Percentiles rank a stretch among this genome's conserved stretches.
Evolutionary conservation across 2,888 invertebrate genomes (phyloP).

Genomic region (Kryphioiulus occultus): DNA sequence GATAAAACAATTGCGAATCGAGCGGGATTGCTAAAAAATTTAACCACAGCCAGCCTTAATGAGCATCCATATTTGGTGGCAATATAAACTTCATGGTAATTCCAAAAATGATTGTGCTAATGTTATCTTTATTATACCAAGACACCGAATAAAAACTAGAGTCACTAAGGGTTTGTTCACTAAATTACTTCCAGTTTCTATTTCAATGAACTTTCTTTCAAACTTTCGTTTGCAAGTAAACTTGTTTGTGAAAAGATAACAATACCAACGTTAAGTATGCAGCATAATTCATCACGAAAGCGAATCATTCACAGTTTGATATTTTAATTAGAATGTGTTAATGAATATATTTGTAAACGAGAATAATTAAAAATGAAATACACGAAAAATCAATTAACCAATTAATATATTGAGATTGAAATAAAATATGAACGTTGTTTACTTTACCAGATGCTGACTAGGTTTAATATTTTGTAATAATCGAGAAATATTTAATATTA

Average conservation of each 20-base stretch:
- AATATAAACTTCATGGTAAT: not conserved
- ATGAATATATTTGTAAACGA: not conserved
- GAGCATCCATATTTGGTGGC: not conserved
- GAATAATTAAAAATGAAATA: not conserved
- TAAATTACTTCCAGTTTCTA: not conserved
- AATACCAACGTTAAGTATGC: not conserved
- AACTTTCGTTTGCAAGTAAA: not conserved
- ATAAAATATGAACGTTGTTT: too few species aligned
- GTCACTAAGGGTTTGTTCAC: not conserved
- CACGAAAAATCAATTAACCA: too few species aligned
- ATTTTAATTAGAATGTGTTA: not conserved
- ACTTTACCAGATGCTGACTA: too few species aligned
- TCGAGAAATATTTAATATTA: too few species aligned
- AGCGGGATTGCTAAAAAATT: not conserved
- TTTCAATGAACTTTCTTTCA: not conserved
- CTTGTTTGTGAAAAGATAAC: not conserved
- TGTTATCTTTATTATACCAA: not conserved
- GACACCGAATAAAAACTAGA: not conserved
- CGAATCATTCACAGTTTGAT: not conserved
- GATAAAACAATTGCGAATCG: too few species aligned
- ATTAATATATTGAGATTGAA: too few species aligned
- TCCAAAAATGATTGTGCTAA: not conserved
- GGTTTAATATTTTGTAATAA: too few species aligned
- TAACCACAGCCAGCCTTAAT: not conserved
- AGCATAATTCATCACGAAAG: not conserved